phyloP scores from a whole-genome alignment of 2,797 vertebrate species.

The Enteromius argenteus region DNA sequence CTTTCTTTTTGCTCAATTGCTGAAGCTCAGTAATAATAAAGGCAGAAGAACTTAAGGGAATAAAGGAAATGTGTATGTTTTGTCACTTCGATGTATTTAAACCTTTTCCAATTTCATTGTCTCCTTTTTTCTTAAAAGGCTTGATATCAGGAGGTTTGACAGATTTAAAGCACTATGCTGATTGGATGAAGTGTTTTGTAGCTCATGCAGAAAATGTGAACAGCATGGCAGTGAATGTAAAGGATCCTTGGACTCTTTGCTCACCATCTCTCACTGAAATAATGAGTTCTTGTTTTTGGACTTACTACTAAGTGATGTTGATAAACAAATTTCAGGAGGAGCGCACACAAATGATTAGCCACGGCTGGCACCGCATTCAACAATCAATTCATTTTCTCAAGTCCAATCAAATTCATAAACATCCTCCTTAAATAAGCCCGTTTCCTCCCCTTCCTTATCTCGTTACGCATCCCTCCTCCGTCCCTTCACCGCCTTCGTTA shows the following conservation, averaged over 20 bases:
- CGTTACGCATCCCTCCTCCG: too few species aligned
- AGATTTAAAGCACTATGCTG: too few species aligned
- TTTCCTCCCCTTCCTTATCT: too few species aligned
- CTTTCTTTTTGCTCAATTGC: not conserved
- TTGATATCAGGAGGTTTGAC: too few species aligned
- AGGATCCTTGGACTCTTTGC: not conserved
- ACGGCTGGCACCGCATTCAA: too few species aligned
- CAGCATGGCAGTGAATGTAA: not conserved
- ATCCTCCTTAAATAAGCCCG: too few species aligned
- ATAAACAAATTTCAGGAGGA: too few species aligned
- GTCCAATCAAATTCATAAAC: too few species aligned
- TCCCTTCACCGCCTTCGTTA: too few species aligned
- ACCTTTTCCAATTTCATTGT: not conserved
- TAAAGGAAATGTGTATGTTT: not conserved
- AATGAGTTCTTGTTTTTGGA: not conserved
- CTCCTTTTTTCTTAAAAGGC: too few species aligned
- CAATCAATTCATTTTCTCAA: too few species aligned
- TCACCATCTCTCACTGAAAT: not conserved
- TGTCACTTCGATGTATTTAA: not conserved
- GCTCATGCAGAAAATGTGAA: slow-evolving; percentile 1
- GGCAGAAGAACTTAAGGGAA: not conserved
- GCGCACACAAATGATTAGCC: too few species aligned
- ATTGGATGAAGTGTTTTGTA: not conserved
- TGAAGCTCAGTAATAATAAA: not conserved
- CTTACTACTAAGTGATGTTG: not conserved